phyloP scores from a whole-genome alignment of 2,113 vertebrate genomes.

The Clarias macrocephalus region DNA sequence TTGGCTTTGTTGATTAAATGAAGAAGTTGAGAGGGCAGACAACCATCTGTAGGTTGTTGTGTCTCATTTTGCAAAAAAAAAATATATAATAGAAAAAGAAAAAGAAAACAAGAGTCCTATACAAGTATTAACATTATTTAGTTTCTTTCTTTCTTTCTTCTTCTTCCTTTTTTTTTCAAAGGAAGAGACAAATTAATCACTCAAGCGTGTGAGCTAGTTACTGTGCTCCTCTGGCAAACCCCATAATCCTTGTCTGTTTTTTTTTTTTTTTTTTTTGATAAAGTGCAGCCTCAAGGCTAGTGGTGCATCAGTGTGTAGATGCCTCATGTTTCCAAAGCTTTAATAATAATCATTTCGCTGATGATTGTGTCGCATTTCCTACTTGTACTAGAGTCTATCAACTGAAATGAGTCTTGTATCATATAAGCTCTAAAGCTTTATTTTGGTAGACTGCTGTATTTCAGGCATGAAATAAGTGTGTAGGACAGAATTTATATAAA shows the following conservation, averaged over 20 bases:
- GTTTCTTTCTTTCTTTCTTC: not conserved
- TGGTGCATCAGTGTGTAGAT: not conserved
- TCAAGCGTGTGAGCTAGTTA: not conserved
- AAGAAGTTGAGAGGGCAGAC: constrained; percentile 5
- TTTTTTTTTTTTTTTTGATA: not conserved
- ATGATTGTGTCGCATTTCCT: not conserved
- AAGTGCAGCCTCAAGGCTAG: not conserved
- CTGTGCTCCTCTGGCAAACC: not conserved
- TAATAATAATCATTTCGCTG: not conserved
- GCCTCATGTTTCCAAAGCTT: not conserved
- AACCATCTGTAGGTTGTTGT: constrained; percentile 8
- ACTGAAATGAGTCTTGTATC: not conserved
- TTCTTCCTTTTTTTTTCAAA: not conserved
- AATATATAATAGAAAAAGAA: too few species aligned
- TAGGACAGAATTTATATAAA: not conserved
- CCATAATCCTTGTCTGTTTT: not conserved
- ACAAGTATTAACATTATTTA: not conserved
- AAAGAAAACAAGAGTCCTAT: not conserved
- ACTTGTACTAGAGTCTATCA: not conserved
- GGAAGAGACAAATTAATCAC: not conserved
- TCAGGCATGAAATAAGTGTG: not conserved
- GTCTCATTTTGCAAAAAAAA: not conserved
- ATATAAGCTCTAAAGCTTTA: not conserved
- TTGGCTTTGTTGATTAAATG: constrained; percentile 8
- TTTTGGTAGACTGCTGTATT: not conserved